A percentile compares a stretch with the other conserved stretches of the same genome.
These are phyloP conservation scores for Galeopterus variegatus DNA, from an alignment of 2,113 vertebrate species.

Conservation along the genomic window DNA sequence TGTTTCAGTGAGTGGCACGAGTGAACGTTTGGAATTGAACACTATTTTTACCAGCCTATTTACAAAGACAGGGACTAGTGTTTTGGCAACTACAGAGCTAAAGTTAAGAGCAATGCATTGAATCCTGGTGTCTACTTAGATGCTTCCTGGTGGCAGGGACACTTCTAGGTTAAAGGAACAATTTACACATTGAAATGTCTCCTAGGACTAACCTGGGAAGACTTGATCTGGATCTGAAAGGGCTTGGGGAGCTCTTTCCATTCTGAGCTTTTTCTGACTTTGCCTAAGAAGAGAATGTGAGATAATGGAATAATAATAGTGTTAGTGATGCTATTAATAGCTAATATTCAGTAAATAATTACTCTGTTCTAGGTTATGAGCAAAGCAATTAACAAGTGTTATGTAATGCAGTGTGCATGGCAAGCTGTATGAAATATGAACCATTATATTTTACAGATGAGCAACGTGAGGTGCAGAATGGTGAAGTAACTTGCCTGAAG, in stretches of 20 bases:
- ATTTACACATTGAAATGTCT: background rate
- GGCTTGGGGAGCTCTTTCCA: background rate
- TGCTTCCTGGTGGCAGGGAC: background rate
- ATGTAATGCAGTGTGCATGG: background rate
- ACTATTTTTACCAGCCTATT: background rate
- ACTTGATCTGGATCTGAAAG: background rate
- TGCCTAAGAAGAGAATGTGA: slow-evolving; percentile 42
- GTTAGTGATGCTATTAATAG: background rate
- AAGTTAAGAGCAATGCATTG: background rate
- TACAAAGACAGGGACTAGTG: background rate
- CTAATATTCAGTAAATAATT: background rate
- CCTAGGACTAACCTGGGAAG: background rate
- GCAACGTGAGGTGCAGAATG: background rate
- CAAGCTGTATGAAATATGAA: background rate
- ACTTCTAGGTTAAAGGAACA: background rate
- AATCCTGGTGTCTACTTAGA: background rate
- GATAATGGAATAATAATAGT: background rate
- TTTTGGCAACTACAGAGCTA: background rate
- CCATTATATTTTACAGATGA: background rate
- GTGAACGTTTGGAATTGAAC: background rate
- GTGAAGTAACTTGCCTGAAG: background rate
- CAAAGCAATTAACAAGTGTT: background rate
- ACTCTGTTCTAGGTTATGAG: background rate
- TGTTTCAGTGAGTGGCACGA: background rate
- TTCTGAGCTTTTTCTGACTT: slow-evolving; percentile 21